Conservation (phyloP, 2,113 vertebrate species). For the Epinephelus fuscoguttatus region DNA sequence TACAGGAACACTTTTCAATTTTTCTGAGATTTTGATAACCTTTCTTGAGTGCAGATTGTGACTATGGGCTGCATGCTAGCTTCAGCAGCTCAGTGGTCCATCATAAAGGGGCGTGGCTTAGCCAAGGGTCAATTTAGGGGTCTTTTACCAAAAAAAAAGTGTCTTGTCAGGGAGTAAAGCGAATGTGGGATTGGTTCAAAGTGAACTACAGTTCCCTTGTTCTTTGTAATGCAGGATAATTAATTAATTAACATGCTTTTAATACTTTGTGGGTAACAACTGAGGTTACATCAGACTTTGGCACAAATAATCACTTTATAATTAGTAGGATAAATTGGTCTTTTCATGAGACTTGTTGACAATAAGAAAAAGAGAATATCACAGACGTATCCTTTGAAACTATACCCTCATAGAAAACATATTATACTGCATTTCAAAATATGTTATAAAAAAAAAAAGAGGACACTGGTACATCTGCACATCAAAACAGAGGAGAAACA, state of each 20-base stretch:
- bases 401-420: conserved; percentile 4
- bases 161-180: background rate
- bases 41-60: too few species aligned
- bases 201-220: background rate
- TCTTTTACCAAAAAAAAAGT: too few species aligned
- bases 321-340: background rate
- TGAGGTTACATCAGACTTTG: background rate
- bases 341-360: conserved; percentile 16
- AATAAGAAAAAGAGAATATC: background rate
- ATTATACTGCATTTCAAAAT: background rate
- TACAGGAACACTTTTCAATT: too few species aligned
- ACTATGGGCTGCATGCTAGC: too few species aligned
- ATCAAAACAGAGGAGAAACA: background rate
- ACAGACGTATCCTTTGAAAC: background rate
- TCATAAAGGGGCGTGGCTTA: too few species aligned
- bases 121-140: too few species aligned
- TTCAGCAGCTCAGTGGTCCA: too few species aligned
- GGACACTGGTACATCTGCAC: background rate
- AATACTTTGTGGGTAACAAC: background rate
- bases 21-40: too few species aligned
- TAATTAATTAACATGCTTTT: background rate
- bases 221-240: background rate
- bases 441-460: background rate
- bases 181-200: background rate
- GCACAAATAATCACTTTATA: background rate